Conservation (phyloP, 2,113 vertebrate species). For the Hipposideros armiger region DNA sequence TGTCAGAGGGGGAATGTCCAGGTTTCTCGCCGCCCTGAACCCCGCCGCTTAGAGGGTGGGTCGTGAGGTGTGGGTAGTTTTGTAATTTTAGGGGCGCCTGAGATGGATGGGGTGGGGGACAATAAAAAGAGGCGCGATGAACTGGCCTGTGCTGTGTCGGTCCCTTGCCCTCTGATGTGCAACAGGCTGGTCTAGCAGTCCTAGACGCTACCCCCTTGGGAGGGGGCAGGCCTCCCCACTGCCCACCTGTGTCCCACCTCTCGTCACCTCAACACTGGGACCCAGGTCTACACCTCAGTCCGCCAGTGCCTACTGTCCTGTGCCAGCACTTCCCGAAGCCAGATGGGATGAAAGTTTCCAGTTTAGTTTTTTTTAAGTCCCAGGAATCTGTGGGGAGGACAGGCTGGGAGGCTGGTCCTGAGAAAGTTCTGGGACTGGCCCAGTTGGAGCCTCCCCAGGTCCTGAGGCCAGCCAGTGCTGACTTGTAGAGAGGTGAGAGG, state of each 20-base stretch:
- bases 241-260: background rate
- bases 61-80: background rate
- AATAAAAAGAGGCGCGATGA: conserved; percentile 65
- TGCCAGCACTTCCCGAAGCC: background rate
- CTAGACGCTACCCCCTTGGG: background rate
- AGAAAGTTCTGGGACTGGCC: background rate
- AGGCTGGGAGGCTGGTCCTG: conserved; percentile 68
- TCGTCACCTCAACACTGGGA: background rate
- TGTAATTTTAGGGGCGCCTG: background rate
- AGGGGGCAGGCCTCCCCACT: background rate
- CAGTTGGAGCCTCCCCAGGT: background rate
- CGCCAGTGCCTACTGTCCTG: no score
- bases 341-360: background rate
- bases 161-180: conserved; percentile 3
- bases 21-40: conserved; percentile 53
- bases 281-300: background rate
- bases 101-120: background rate
- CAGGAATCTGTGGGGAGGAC: conserved; percentile 35
- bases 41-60: background rate
- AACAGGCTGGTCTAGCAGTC: background rate
- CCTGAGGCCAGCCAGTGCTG: background rate
- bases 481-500: conserved; percentile 71
- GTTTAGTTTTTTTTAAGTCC: conserved; percentile 42
- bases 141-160: conserved; percentile 50
- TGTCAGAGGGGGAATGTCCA: conserved; percentile 29